Conservation (phyloP, 2,113 vertebrate genomes). For the Amia ocellicauda region DNA sequence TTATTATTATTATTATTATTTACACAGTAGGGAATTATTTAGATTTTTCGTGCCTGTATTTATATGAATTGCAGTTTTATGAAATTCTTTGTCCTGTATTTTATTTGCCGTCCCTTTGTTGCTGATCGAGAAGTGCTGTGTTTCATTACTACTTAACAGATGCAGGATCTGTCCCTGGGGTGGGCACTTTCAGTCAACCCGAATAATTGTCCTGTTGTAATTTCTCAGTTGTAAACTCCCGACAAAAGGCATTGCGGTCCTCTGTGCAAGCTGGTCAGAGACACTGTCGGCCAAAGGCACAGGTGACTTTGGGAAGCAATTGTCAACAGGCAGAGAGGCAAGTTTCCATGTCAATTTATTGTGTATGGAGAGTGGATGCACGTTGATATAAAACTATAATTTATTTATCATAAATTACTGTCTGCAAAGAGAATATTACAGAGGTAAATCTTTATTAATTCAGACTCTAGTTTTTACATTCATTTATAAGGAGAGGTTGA, state of each 20-base stretch:
- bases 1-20: no score
- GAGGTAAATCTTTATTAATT: no score
- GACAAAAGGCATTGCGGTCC: slow-evolving; percentile 9
- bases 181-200: slow-evolving; percentile 22
- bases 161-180: slow-evolving; percentile 18
- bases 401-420: no score
- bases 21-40: no score
- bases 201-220: slow-evolving; percentile 16
- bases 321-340: slow-evolving; percentile 4
- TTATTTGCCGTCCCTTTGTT: background rate
- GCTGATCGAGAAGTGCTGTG: background rate
- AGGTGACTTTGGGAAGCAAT: background rate
- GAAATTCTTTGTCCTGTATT: background rate
- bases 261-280: slow-evolving; percentile 13
- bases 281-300: background rate
- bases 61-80: no score
- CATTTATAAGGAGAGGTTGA: no score
- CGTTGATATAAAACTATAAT: no score
- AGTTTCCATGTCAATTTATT: no score
- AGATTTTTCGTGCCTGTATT: no score
- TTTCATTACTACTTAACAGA: slow-evolving; percentile 17
- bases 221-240: slow-evolving; percentile 15
- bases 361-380: no score
- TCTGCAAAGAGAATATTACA: no score
- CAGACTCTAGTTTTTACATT: no score